Percentiles rank a stretch among this genome's conserved stretches.
These are phyloP conservation scores for Drosophila parvula DNA, from an alignment of 1,140 invertebrate species.

Conservation along the genomic window DNA sequence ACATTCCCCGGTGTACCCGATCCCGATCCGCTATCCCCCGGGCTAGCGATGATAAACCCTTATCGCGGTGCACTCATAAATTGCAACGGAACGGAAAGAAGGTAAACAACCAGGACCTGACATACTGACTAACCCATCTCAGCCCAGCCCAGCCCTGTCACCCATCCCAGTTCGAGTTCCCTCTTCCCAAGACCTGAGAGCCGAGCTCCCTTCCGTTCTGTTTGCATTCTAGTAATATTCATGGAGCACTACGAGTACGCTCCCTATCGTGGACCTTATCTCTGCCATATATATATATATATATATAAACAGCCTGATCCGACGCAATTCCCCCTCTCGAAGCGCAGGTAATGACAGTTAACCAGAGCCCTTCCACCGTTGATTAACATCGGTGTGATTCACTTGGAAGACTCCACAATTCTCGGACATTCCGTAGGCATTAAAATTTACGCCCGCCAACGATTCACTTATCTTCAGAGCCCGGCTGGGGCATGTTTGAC, in stretches of 20 bases:
- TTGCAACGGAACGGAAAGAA: constrained; percentile 75
- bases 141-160: constrained; percentile 16
- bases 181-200: constrained; percentile 19
- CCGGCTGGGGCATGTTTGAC: constrained; percentile 64
- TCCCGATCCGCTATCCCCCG: constrained; percentile 10
- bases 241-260: constrained; percentile 36
- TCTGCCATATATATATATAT: constrained; percentile 31
- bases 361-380: constrained; percentile 22
- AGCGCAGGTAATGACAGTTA: constrained; percentile 17
- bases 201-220: constrained; percentile 30
- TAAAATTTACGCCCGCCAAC: constrained; percentile 20
- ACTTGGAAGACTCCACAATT: constrained; percentile 54
- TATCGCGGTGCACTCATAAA: constrained; percentile 75
- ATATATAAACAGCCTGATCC: constrained; percentile 65
- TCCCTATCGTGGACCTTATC: constrained; percentile 59
- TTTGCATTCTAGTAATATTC: constrained; percentile 62
- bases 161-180: constrained; percentile 28
- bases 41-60: constrained; percentile 55
- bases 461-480: constrained; percentile 23
- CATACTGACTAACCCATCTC: constrained; percentile 65
- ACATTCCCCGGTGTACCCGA: neutral
- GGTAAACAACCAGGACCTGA: constrained; percentile 69
- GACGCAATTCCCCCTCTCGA: constrained; percentile 43
- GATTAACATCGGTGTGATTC: constrained; percentile 72
- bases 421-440: constrained; percentile 28